These are phyloP conservation scores for Sebastes oblongus DNA, from an alignment of 2,797 vertebrate species.

Conservation along the genomic window DNA sequence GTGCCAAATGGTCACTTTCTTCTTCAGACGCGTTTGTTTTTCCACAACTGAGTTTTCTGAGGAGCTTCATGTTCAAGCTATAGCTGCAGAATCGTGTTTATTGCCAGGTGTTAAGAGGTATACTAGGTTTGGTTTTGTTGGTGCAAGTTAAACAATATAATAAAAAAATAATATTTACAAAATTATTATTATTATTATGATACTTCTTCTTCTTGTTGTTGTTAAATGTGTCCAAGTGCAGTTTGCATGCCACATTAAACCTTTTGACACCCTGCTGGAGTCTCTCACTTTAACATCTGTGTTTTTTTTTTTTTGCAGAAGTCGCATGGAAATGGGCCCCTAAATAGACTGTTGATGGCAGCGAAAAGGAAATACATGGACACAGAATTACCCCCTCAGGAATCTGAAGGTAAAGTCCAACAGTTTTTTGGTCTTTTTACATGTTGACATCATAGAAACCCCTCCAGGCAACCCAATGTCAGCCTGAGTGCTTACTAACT, in stretches of 20 bases:
- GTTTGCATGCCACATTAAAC: not conserved
- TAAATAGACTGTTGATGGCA: constrained; percentile 87
- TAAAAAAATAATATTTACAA: not conserved
- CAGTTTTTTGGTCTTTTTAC: constrained; percentile 4
- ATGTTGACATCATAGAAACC: constrained; percentile 18
- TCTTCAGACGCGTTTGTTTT: constrained; percentile 61
- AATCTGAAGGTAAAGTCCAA: constrained; percentile 91
- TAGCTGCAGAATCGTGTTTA: not conserved
- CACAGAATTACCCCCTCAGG: constrained; percentile 89
- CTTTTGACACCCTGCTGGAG: constrained; percentile 23
- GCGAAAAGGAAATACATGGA: constrained; percentile 88
- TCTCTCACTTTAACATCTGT: constrained; percentile 61
- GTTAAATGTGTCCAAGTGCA: not conserved
- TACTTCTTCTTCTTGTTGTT: not conserved
- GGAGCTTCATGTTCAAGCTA: constrained; percentile 1
- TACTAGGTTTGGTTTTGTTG: no score
- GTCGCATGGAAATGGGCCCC: constrained; percentile 88
- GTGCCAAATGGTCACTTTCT: constrained; percentile 66
- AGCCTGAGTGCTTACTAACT: not conserved
- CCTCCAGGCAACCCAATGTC: not conserved
- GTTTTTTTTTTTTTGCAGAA: constrained; percentile 80
- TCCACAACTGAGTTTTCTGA: constrained; percentile 32
- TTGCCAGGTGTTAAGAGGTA: no score
- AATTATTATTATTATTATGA: not conserved
- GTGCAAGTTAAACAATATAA: no score